Conservation (phyloP, 2,888 invertebrate species). For the Neoaliturus tenellus region DNA sequence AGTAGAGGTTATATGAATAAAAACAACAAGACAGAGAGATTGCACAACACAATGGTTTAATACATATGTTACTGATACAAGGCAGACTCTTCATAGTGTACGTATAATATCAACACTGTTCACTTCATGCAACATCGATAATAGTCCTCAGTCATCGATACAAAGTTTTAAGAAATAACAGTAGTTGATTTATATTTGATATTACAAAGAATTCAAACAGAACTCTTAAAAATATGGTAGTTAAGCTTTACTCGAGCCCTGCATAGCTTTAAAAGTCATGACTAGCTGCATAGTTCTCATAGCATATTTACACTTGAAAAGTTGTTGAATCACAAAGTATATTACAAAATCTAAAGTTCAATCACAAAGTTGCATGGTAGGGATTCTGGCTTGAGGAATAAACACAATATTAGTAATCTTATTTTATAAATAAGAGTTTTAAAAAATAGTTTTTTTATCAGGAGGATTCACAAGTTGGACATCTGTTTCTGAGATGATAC, state of each 20-base stretch:
- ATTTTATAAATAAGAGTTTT: no score
- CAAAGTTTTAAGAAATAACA: conserved; percentile 52
- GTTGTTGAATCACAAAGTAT: conserved; percentile 2
- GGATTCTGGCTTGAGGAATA: conserved; percentile 1
- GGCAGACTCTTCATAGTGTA: conserved; percentile 46
- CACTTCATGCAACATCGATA: conserved; percentile 47
- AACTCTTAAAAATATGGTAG: conserved; percentile 27
- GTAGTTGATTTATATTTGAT: conserved; percentile 33
- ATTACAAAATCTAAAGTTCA: conserved; percentile 18
- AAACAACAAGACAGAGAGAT: background rate
- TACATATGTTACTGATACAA: conserved; percentile 49
- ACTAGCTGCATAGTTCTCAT: background rate
- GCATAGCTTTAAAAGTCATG: background rate
- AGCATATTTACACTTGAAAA: conserved; percentile 39
- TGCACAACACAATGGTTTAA: conserved; percentile 49
- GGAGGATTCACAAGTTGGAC: no score
- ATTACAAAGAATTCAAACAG: conserved; percentile 34
- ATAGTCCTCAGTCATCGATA: conserved; percentile 43
- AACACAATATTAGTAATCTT: background rate
- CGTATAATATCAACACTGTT: conserved; percentile 42
- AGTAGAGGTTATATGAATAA: background rate
- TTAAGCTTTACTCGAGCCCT: conserved; percentile 31
- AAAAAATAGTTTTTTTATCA: no score
- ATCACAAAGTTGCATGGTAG: conserved; percentile 8
- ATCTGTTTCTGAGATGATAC: no score